Evolutionary conservation across 2,113 vertebrate genomes (phyloP), one percentile per base, ranked within the genome.

Genomic region (Rhagologus leucostigma): DNA sequence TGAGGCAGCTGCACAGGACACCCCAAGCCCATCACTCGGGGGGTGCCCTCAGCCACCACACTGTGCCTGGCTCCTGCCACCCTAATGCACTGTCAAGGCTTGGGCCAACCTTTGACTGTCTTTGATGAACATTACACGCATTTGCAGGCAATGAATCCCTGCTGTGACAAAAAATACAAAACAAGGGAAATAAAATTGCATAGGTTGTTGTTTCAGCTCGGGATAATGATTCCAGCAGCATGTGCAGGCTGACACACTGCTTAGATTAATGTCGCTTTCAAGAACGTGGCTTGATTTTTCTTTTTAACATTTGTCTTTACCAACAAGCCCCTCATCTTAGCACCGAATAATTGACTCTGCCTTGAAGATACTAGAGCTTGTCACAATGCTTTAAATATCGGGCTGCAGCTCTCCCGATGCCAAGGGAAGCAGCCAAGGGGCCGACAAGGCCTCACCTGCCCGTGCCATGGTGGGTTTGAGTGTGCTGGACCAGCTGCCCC

Each of bases 231-330:
- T 92, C 50, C 73, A 50, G 56, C 3, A 7, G 93, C 90, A 86
- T 77, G 73, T 86, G 92, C 10, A 3, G 60, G 76, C 89, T 95
- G 93, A 90, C 80, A 78, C 1, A 2, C 56, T 13, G 46, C 86
- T 90, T 89, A 93, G 92, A 93, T 93, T 95, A 96, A 95, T 88
- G 82, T 85, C 2, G 1, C 76, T 90, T 89, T 91, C 93, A 95
- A 84, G 73, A 92, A 73, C 13, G 1, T 59, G 64, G 86, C 64
- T 95, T 92, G 86, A 89, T 93, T 93, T 84, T 90, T 80, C 90
- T 79, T 93, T 80, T 86, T 86, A 95, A 86, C 86, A 88, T 96
- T 92, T 96, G 71, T 92, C 92, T 93, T 93, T 77, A 85, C 59
- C 89, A 90, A 84, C 60, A 88, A 87, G 56, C 89, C 68, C 89